Conservation (phyloP, 2,888 invertebrate genomes). For the Amblyjoppa proteus region DNA sequence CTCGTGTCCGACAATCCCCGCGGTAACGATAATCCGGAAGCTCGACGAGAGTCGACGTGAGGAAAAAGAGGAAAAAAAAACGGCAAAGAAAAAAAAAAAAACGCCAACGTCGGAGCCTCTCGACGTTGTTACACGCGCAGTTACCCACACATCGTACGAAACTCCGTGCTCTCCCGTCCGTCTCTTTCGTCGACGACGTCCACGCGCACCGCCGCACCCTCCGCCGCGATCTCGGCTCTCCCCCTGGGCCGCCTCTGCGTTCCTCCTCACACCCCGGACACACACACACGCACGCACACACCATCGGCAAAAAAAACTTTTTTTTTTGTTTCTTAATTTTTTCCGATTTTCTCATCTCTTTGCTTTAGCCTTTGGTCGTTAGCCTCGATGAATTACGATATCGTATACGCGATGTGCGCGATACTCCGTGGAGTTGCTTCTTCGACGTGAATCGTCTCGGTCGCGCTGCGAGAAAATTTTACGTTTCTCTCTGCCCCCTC, state of each 20-base stretch:
- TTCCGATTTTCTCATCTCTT: neutral
- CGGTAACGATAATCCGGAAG: neutral
- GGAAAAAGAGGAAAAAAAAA: neutral
- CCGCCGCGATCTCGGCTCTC: constrained; percentile 42
- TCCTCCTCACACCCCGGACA: neutral
- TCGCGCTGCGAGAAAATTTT: constrained; percentile 9
- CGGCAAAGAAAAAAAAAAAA: neutral
- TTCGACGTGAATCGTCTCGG: neutral
- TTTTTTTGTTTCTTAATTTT: neutral
- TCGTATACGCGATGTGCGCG: neutral
- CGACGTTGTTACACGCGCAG: neutral
- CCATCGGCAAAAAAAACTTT: neutral
- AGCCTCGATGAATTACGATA: too few species aligned
- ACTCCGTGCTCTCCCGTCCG: constrained; percentile 16
- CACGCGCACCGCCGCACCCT: constrained; percentile 68
- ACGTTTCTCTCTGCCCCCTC: constrained; percentile 19
- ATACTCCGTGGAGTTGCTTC: too few species aligned
- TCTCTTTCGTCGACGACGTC: constrained; percentile 58
- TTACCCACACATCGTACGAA: constrained; percentile 28
- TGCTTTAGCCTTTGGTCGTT: neutral
- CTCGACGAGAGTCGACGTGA: neutral
- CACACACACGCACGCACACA: neutral
- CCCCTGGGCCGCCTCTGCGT: neutral
- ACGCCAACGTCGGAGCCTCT: neutral
- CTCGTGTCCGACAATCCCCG: too few species aligned